Conservation (phyloP, 2,797 vertebrate species). For the Tarsius wallacei region DNA sequence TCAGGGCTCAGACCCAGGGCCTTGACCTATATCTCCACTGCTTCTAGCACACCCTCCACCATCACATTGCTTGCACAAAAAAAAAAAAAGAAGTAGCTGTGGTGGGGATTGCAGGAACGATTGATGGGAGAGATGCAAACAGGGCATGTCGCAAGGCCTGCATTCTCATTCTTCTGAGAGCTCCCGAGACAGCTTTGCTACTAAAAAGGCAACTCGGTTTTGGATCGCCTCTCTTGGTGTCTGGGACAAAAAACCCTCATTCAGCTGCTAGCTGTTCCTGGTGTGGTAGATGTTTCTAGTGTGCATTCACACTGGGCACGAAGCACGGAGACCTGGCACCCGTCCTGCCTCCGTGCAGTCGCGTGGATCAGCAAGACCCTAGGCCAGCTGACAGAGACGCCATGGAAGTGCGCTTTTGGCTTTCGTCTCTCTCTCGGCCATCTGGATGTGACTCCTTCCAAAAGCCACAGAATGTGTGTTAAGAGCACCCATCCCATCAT, state of each 20-base stretch:
- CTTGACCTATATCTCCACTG: neutral
- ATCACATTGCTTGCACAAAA: neutral
- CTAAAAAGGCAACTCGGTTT: constrained; percentile 53
- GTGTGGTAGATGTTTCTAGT: constrained; percentile 62
- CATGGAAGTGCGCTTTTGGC: constrained; percentile 47
- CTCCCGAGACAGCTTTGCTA: constrained; percentile 53
- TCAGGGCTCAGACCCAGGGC: neutral
- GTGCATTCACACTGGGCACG: constrained; percentile 22
- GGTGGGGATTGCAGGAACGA: neutral
- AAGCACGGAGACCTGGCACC: constrained; percentile 52
- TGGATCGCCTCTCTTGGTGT: constrained; percentile 72
- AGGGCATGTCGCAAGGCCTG: neutral
- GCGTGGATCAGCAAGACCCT: constrained; percentile 24
- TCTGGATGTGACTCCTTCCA: constrained; percentile 72
- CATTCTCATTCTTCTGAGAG: neutral
- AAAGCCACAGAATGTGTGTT: neutral
- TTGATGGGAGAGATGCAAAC: neutral
- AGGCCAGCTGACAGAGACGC: constrained; percentile 58
- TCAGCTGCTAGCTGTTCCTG: constrained; percentile 60
- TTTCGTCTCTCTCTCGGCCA: neutral
- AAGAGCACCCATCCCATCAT: constrained; percentile 59
- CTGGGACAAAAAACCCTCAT: constrained; percentile 68
- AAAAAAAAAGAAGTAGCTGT: too few relatives aligned
- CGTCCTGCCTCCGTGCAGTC: neutral
- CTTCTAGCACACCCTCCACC: neutral